Percentiles rank a stretch among this genome's conserved stretches.
Conservation (phyloP, 2,888 invertebrate species). For the Yponomeuta cagnagella region DNA sequence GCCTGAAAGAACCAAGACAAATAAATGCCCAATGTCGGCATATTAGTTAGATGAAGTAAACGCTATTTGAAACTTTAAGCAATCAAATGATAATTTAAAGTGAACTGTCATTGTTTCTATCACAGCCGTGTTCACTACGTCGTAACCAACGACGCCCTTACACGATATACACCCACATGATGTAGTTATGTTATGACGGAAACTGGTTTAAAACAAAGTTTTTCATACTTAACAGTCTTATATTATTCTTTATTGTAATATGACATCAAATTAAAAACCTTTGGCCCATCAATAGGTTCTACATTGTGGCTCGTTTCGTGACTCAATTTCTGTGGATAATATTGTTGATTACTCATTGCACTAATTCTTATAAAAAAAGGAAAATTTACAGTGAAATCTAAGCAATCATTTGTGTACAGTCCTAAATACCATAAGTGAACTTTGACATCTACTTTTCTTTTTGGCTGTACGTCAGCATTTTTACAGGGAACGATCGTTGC, state of each 20-base stretch:
- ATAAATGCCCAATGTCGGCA: too few relatives aligned
- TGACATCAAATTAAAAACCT: too few relatives aligned
- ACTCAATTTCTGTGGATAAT: too few relatives aligned
- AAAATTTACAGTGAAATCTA: too few relatives aligned
- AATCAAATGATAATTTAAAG: not conserved
- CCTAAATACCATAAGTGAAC: not conserved
- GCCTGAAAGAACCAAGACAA: too few relatives aligned
- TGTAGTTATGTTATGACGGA: conserved; percentile 31
- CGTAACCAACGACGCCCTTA: conserved; percentile 34
- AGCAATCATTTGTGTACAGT: not conserved
- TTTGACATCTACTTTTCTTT: conserved; percentile 7
- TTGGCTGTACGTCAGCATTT: conserved; percentile 16
- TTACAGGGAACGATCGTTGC: conserved; percentile 14
- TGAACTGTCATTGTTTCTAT: conserved; percentile 27
- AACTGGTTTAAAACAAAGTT: conserved; percentile 31
- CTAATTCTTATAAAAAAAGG: too few relatives aligned
- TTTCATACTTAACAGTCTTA: not conserved
- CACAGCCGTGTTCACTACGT: not conserved
- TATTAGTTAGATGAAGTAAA: too few relatives aligned
- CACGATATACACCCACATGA: conserved; percentile 39
- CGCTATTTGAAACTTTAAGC: not conserved
- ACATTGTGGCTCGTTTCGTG: too few relatives aligned
- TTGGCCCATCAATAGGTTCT: too few relatives aligned
- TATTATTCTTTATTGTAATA: too few relatives aligned
- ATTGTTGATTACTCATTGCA: too few relatives aligned